A percentile compares a stretch with the other conserved stretches of the same genome.
phyloP scores from a whole-genome alignment of 2,888 invertebrate species.

The Dryocosmus kuriphilus region DNA sequence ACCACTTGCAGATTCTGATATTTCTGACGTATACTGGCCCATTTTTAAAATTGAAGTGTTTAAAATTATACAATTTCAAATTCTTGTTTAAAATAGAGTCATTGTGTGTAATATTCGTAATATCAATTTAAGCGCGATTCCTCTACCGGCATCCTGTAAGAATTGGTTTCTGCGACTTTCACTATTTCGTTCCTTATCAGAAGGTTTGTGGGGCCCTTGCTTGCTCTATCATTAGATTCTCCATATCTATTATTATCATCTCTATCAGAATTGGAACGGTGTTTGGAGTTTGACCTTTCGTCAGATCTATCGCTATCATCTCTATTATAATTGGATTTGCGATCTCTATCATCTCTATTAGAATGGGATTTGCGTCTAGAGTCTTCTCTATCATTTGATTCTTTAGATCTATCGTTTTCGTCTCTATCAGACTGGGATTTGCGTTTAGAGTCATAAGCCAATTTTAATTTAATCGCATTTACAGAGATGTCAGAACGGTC shows the following conservation, averaged over 20 bases:
- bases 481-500: neutral
- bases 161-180: conserved; percentile 79
- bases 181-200: conserved; percentile 75
- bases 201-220: conserved; percentile 52
- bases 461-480: neutral
- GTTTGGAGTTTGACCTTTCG: too few species aligned
- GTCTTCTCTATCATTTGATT: neutral
- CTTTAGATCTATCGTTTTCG: neutral
- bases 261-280: neutral
- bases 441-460: neutral
- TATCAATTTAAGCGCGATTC: too few species aligned
- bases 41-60: too few species aligned
- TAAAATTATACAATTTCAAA: too few species aligned
- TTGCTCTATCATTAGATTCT: neutral
- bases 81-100: too few species aligned
- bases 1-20: too few species aligned
- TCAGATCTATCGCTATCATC: too few species aligned
- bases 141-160: conserved; percentile 79
- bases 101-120: too few species aligned
- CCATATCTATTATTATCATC: neutral
- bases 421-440: neutral
- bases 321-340: too few species aligned
- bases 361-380: too few species aligned
- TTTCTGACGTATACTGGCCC: too few species aligned
- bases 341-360: too few species aligned